Evolutionary conservation across 2,797 vertebrate genomes (phyloP).

Genomic region (Pteronotus mesoamericanus): DNA sequence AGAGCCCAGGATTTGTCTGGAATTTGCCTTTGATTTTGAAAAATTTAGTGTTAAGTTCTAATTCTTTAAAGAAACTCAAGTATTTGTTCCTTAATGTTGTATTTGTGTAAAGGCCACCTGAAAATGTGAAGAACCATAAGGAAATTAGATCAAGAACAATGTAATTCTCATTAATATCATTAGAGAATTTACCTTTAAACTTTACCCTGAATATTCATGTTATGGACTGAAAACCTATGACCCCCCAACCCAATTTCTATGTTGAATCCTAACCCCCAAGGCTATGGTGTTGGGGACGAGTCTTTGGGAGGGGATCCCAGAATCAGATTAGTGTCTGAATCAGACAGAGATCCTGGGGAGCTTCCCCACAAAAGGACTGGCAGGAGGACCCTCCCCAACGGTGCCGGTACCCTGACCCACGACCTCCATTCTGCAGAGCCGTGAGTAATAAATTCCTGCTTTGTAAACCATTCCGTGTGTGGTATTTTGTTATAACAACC

Average conservation of each 20-base stretch:
- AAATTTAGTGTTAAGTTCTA: neutral
- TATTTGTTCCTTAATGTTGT: neutral
- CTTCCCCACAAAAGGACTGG: fast-evolving
- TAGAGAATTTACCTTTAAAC: neutral
- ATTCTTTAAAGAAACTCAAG: neutral
- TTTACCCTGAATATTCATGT: fast-evolving
- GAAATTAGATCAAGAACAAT: neutral
- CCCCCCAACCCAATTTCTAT: neutral
- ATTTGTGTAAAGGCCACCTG: neutral
- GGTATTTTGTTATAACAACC: neutral
- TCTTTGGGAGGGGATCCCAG: neutral
- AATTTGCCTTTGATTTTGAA: neutral
- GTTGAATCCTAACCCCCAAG: neutral
- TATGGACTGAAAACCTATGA: neutral
- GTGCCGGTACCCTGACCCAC: fast-evolving
- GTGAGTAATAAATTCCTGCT: fast-evolving
- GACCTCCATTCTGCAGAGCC: neutral
- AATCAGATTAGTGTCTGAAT: neutral
- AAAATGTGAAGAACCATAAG: neutral
- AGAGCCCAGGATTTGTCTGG: neutral
- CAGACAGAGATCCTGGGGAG: fast-evolving
- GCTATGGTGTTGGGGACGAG: neutral
- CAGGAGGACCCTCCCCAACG: fast-evolving
- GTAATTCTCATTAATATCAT: neutral
- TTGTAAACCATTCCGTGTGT: fast-evolving